phyloP scores from a whole-genome alignment of 2,797 vertebrate species.

The Danio jaintianensis region DNA sequence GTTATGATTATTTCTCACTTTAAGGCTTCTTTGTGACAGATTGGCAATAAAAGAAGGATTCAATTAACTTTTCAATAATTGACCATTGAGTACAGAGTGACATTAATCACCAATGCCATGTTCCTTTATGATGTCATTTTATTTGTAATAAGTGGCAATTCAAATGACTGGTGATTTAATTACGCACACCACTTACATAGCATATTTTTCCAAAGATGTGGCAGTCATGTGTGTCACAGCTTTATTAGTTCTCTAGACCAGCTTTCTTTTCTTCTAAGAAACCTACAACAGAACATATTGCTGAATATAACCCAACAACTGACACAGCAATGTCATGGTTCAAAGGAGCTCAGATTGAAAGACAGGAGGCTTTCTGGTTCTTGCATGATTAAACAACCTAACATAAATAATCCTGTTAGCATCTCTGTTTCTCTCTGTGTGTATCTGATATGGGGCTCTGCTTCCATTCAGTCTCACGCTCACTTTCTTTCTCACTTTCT shows the following conservation, averaged over 20 bases:
- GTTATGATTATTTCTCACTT: conserved; percentile 12
- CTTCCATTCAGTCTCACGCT: not conserved
- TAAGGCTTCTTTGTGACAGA: conserved; percentile 47
- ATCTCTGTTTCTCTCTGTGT: conserved; percentile 23
- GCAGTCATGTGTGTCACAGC: conserved; percentile 25
- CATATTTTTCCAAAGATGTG: conserved; percentile 48
- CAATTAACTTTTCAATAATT: conserved; percentile 60
- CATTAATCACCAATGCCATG: conserved; percentile 53
- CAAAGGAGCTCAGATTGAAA: conserved; percentile 8
- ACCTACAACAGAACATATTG: conserved; percentile 17
- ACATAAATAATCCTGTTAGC: conserved; percentile 37
- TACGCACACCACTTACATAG: conserved; percentile 33
- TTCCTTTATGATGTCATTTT: conserved; percentile 35
- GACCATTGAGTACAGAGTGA: conserved; percentile 48
- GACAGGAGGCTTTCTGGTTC: not conserved
- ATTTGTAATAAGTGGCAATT: conserved; percentile 51
- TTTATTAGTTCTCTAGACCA: conserved; percentile 28
- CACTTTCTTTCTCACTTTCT: conserved; percentile 36
- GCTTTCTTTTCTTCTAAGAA: not conserved
- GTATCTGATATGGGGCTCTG: conserved; percentile 5
- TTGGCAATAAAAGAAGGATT: conserved; percentile 48
- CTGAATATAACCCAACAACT: conserved; percentile 25
- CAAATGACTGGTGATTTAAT: conserved; percentile 48
- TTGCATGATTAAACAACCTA: conserved; percentile 31
- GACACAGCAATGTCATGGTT: conserved; percentile 15